Evolutionary conservation across 2,888 invertebrate species (phyloP), one percentile per base, ranked within the genome.

Genomic region (Pollenia angustigena): DNA sequence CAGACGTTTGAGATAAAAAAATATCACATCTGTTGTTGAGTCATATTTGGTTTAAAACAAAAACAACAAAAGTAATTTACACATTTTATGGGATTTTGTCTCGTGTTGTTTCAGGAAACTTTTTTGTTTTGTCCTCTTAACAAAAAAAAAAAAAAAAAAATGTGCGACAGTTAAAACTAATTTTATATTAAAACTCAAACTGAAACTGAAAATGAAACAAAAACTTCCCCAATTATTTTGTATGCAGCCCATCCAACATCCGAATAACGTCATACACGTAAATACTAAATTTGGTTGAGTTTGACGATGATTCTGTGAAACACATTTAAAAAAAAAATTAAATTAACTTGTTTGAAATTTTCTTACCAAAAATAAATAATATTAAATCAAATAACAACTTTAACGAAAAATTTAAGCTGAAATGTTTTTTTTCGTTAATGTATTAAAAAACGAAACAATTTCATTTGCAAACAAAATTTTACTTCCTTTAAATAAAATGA

Each of bases 321-420:
- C 32, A 46, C 18, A 32, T 32, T 32, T 32, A 6, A 6, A 16
- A 68, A 80, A 54, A 48, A 32, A 64, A 46, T 14, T 1, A 56
- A 60, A 76, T 32, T 32, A 82, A 82, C 82, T 48, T 48, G 82
- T 82, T 82, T 82, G 12, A 75, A 16, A 16, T 75, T 68, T n/a
- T 32, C 44, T 69, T 11, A 48, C 71, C 56, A 62, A 83, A 82
- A 76, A 82, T 23, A 44, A 68, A 64, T 2, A 56, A 16, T 14
- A 52, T 2, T 18, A n/a, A 58, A 52, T 23, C 9, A 18, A 18
- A 76, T 23, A 62, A 50, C 23, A 44, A 44, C 44, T 44, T 32
- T 4, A 32, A 23, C 7, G 11, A 58, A 32, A 78, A 62, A 71
- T 62, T 62, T 44, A 16, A 62, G 1, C 11, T 1, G 11, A 60